Percentiles rank a stretch among this genome's conserved stretches.
Conservation (phyloP, 1,140 invertebrate species). For the Drosophila tristis region DNA sequence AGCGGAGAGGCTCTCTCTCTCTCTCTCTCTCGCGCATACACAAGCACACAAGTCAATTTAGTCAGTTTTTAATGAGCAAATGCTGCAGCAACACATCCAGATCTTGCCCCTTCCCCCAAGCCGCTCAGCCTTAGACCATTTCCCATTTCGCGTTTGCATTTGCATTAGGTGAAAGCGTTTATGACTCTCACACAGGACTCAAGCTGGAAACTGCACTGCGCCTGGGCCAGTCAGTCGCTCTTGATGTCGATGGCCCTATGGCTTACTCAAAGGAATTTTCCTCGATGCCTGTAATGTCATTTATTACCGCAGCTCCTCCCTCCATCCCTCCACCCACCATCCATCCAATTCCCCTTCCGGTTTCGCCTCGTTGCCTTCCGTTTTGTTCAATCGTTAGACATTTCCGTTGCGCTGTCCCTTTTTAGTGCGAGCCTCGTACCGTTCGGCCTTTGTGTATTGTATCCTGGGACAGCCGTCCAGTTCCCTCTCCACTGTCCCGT, state of each 20-base stretch:
- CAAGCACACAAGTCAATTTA: constrained; percentile 72
- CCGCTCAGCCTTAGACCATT: constrained; percentile 11
- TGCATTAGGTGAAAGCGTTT: constrained; percentile 76
- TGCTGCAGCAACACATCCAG: constrained; percentile 14
- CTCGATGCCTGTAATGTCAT: constrained; percentile 74
- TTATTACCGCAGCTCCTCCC: constrained; percentile 62
- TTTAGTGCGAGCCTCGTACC: constrained; percentile 63
- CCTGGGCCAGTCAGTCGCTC: constrained; percentile 17
- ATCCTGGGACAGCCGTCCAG: constrained; percentile 34
- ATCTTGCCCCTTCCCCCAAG: constrained; percentile 29
- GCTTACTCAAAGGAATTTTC: constrained; percentile 65
- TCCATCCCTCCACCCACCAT: not conserved
- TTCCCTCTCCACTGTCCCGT: constrained; percentile 6
- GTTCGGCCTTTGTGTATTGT: constrained; percentile 65
- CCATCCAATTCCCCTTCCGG: constrained; percentile 24
- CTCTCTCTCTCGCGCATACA: too few relatives aligned
- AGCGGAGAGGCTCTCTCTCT: not conserved
- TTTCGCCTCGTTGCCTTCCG: constrained; percentile 47
- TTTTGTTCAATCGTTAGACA: constrained; percentile 78
- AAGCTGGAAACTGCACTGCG: constrained; percentile 32
- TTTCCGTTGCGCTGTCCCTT: constrained; percentile 77
- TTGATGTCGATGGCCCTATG: constrained; percentile 4
- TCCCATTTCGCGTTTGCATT: constrained; percentile 37
- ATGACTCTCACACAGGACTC: constrained; percentile 54
- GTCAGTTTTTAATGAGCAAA: constrained; percentile 78